Conservation (phyloP, 2,888 invertebrate genomes). For the Blastobasis adustella region DNA sequence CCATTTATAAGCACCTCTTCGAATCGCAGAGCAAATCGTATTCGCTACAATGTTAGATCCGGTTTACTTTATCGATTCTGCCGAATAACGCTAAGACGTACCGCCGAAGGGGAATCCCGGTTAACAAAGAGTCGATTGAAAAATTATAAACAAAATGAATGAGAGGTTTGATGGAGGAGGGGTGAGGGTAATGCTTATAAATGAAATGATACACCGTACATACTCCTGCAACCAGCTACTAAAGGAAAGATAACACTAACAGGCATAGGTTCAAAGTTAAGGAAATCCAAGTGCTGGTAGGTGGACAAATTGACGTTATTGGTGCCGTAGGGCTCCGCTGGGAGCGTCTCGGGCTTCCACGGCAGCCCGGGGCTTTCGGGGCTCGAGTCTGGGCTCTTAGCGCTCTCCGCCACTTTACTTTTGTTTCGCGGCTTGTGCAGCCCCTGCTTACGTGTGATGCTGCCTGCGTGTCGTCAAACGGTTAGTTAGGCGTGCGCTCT, state of each 20-base stretch:
- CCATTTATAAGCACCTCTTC: constrained; percentile 44
- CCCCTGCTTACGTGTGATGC: constrained; percentile 56
- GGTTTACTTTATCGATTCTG: too few species aligned
- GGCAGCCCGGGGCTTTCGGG: constrained; percentile 26
- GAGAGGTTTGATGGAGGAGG: not conserved
- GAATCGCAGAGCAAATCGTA: not conserved
- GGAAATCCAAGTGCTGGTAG: constrained; percentile 55
- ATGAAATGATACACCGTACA: constrained; percentile 10
- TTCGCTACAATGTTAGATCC: too few species aligned
- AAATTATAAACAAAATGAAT: not conserved
- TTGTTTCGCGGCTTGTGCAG: constrained; percentile 42
- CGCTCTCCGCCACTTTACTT: constrained; percentile 36
- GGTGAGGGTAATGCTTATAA: constrained; percentile 36
- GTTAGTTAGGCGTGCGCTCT: not conserved
- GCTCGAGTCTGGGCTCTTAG: constrained; percentile 35
- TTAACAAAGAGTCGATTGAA: too few species aligned
- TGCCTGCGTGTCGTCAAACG: constrained; percentile 41
- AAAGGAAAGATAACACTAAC: constrained; percentile 45
- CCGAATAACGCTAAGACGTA: too few species aligned
- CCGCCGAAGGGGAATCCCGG: too few species aligned
- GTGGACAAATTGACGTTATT: constrained; percentile 27
- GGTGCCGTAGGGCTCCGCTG: constrained; percentile 23
- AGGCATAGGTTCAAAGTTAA: constrained; percentile 58
- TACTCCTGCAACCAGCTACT: not conserved
- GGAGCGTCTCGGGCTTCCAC: constrained; percentile 38